Evolutionary conservation across 2,113 vertebrate genomes (phyloP), one percentile per base, ranked within the genome.

Genomic region (Myotis yumanensis): DNA sequence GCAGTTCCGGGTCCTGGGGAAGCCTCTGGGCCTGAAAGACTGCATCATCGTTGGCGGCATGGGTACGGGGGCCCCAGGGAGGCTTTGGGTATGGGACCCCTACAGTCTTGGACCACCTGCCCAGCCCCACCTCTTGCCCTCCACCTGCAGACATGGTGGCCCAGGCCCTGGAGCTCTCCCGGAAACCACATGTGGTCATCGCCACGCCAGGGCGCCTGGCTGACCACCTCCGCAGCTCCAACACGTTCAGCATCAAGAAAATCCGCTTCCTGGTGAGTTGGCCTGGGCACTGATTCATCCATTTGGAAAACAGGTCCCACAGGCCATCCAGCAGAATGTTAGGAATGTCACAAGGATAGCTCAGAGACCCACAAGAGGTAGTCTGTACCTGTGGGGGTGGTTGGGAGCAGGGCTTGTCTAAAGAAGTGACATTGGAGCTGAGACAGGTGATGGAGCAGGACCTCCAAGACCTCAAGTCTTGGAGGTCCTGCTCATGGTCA

Each of bases 41-140:
- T 99, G 99, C 76, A 99, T 99, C 90, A 89, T 99, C 6, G 99
- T 99, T 1, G 99, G 99, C 0, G 99, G 99, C 97, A 99, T 99
- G 98, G 99, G 99, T 99, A 98, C 94, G 97, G 92, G 57, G 79
- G 2, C 25, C 80, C 69, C 10, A 11, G 20, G 43, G 73, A 35
- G 40, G 64, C 32, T 46, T 75, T 23, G n/a, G 17, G 25, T 20
- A 0, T 48, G 32, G 87, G n/a, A 20, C 7, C 18, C 25, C 51
- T 0, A 4, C 2, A 3, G 12, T 28, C 23, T 66, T 37, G 0
- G 64, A 32, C 20, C 12, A 54, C 30, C 46, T 4, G 0, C 18
- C 54, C 17, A 85, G 32, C 48, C 35, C 46, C 16, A 11, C 37
- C 51, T 73, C 17, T 30, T 1, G 0, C 12, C 14, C 52, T 30